Evolutionary conservation across 2,888 invertebrate genomes (phyloP).

Genomic region (Argyresthia goedartella): DNA sequence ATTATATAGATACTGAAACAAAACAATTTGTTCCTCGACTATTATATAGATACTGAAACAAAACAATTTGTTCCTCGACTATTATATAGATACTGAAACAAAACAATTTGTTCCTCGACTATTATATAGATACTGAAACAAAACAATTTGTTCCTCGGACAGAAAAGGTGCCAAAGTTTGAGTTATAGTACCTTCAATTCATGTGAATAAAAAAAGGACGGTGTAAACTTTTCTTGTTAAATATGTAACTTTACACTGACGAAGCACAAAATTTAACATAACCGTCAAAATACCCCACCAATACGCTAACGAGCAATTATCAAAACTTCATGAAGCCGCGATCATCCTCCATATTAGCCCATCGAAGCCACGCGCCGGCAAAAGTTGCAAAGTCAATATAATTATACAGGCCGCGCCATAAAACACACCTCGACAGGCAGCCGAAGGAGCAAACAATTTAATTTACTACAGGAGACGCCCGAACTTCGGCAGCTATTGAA

Average conservation of each 20-base stretch:
- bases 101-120: too few species aligned
- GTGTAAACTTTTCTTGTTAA: too few species aligned
- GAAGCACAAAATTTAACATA: too few species aligned
- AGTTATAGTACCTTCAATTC: slow-evolving; percentile 39
- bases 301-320: background rate
- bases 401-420: slow-evolving; percentile 8
- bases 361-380: background rate
- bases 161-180: slow-evolving; percentile 90
- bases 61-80: too few species aligned
- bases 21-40: too few species aligned
- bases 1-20: too few species aligned
- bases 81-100: too few species aligned
- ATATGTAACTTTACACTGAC: too few species aligned
- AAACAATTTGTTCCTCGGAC: slow-evolving; percentile 93
- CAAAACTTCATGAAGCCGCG: background rate
- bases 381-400: slow-evolving; percentile 2
- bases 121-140: too few species aligned
- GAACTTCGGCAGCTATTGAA: slow-evolving; percentile 38
- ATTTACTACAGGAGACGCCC: slow-evolving; percentile 37
- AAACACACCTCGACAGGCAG: slow-evolving; percentile 10
- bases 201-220: too few species aligned
- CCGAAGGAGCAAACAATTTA: slow-evolving; percentile 45
- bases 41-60: too few species aligned
- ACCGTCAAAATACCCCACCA: background rate
- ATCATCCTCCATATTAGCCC: background rate